These are phyloP conservation scores for Mechanitis messenoides DNA, from an alignment of 2,888 invertebrate species.

Conservation along the genomic window DNA sequence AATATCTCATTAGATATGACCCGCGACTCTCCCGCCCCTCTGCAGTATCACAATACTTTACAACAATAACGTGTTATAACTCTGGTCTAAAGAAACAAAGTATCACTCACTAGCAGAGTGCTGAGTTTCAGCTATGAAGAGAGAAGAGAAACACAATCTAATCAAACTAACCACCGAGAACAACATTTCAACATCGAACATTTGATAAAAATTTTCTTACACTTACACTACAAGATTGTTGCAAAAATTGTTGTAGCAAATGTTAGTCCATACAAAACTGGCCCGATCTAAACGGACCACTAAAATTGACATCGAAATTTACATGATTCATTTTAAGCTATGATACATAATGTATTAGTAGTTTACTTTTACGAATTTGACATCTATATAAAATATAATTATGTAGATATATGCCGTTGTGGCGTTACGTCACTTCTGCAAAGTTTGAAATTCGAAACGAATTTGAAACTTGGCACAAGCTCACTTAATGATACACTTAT, in stretches of 20 bases:
- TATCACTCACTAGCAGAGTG: slow-evolving; percentile 25
- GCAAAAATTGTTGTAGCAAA: slow-evolving; percentile 72
- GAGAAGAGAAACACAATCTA: slow-evolving; percentile 40
- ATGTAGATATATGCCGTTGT: slow-evolving; percentile 31
- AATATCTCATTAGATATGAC: slow-evolving; percentile 18
- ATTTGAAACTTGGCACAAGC: slow-evolving; percentile 7
- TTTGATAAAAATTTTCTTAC: slow-evolving; percentile 53
- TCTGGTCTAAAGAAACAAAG: slow-evolving; percentile 20
- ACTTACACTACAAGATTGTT: slow-evolving; percentile 44
- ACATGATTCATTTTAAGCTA: slow-evolving; percentile 68
- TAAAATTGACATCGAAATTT: slow-evolving; percentile 75
- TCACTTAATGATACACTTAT: slow-evolving; percentile 35
- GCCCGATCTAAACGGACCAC: slow-evolving; percentile 54
- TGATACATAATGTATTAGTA: slow-evolving; percentile 58
- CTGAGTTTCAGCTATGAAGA: slow-evolving; percentile 25
- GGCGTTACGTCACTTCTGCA: slow-evolving; percentile 8
- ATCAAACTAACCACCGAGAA: slow-evolving; percentile 46
- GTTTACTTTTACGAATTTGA: slow-evolving; percentile 55
- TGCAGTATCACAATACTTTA: slow-evolving; percentile 58
- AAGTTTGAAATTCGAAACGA: slow-evolving; percentile 4
- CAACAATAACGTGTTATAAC: slow-evolving; percentile 44
- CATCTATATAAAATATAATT: slow-evolving; percentile 70
- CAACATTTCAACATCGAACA: slow-evolving; percentile 56
- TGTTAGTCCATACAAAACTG: slow-evolving; percentile 52
- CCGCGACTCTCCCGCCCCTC: slow-evolving; percentile 54